A percentile compares a stretch with the other conserved stretches of the same genome.
Evolutionary conservation across 2,888 invertebrate genomes (phyloP).

Genomic region (Mactromeris polynyma): DNA sequence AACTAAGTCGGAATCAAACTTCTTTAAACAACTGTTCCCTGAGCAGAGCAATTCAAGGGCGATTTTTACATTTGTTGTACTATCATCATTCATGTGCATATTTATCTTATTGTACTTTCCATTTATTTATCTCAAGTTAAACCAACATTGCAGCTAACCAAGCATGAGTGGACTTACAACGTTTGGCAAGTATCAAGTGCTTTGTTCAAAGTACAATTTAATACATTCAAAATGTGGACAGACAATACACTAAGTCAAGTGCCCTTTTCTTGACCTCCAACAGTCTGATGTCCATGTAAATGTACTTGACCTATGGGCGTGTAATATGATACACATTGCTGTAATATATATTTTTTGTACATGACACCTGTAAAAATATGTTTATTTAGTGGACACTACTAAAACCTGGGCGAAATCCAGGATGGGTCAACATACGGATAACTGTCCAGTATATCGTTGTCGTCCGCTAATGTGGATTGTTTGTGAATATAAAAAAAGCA

Average conservation of each 20-base stretch:
- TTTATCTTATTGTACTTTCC: too few species aligned
- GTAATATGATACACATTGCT: constrained; percentile 19
- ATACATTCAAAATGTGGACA: neutral
- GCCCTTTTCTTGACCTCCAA: neutral
- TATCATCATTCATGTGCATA: too few species aligned
- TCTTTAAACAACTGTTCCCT: too few species aligned
- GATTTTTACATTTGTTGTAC: too few species aligned
- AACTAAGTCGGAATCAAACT: too few species aligned
- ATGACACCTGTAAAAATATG: neutral
- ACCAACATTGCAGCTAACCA: too few species aligned
- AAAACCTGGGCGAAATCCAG: neutral
- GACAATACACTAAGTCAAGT: neutral
- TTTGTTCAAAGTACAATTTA: too few species aligned
- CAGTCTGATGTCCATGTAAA: neutral
- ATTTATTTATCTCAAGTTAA: too few species aligned
- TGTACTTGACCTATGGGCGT: neutral
- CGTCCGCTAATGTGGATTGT: neutral
- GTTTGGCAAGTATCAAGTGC: too few species aligned
- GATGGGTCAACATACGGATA: neutral
- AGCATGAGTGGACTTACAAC: too few species aligned
- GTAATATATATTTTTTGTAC: constrained; percentile 1
- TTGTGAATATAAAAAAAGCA: too few species aligned
- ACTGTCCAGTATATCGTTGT: neutral
- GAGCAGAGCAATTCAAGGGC: too few species aligned
- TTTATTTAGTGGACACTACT: neutral